Conservation (phyloP, 2,113 vertebrate species). For the Etia nguti region DNA sequence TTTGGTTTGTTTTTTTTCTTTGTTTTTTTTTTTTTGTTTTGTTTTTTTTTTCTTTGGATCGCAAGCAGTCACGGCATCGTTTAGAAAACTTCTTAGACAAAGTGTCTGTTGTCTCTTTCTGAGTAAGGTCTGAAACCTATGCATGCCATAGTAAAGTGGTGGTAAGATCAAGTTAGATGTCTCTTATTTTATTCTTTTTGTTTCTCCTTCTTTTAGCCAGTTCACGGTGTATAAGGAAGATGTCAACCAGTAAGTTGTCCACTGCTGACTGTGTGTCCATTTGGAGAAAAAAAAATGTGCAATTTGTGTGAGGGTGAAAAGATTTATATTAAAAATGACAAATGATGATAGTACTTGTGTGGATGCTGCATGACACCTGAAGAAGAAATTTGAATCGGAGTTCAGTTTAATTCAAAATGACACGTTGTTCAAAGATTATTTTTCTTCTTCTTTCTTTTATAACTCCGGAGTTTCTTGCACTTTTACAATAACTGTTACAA, state of each 20-base stretch:
- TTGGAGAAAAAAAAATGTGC: constrained; percentile 58
- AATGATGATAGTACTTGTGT: constrained; percentile 28
- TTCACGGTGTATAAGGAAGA: constrained; percentile 44
- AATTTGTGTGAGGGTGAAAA: constrained; percentile 66
- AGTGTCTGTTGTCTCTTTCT: constrained; percentile 54
- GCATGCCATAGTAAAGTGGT: constrained; percentile 67
- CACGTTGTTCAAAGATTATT: neutral
- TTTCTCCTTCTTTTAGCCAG: constrained; percentile 40
- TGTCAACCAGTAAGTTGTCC: constrained; percentile 57
- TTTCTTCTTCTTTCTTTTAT: neutral
- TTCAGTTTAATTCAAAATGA: neutral
- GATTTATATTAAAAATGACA: constrained; percentile 66
- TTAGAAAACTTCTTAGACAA: constrained; percentile 46
- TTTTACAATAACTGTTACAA: neutral
- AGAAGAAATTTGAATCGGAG: neutral
- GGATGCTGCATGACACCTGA: constrained; percentile 35
- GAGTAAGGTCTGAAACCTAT: constrained; percentile 61
- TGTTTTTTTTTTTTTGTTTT: neutral
- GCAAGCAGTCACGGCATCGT: constrained; percentile 44
- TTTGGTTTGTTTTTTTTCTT: neutral
- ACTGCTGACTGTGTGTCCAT: constrained; percentile 57
- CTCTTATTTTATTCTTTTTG: constrained; percentile 34
- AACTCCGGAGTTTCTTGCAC: accelerated
- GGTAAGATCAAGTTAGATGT: constrained; percentile 68
- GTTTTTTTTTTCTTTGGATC: neutral